Percentiles rank a stretch among this genome's conserved stretches.
Conservation (phyloP, 2,113 vertebrate species). For the Orientallactaga bullata region DNA sequence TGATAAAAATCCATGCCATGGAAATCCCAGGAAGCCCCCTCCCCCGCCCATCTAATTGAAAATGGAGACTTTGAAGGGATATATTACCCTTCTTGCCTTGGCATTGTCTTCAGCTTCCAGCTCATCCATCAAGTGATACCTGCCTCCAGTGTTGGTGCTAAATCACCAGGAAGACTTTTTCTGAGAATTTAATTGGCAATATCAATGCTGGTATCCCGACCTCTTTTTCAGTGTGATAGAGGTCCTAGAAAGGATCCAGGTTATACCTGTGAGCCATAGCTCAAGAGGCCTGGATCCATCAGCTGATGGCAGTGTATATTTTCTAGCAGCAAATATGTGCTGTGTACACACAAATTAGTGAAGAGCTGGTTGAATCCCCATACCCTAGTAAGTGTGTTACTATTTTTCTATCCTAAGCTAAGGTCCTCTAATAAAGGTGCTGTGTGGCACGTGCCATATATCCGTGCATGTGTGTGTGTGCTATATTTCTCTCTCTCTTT, state of each 20-base stretch:
- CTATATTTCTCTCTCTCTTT: neutral
- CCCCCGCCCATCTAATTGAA: slow-evolving; percentile 18
- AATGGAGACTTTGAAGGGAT: slow-evolving; percentile 39
- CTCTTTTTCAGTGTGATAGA: slow-evolving; percentile 32
- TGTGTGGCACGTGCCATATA: neutral
- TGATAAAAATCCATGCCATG: slow-evolving; percentile 4
- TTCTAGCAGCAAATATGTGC: slow-evolving; percentile 1
- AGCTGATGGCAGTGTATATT: neutral
- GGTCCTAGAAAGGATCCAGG: neutral
- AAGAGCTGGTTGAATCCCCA: neutral
- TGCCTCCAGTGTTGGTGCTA: slow-evolving; percentile 35
- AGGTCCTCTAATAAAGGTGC: neutral
- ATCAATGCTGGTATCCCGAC: slow-evolving; percentile 1
- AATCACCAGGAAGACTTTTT: slow-evolving; percentile 50
- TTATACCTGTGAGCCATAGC: slow-evolving; percentile 9
- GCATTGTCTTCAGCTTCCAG: slow-evolving; percentile 24
- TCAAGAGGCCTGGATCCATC: neutral
- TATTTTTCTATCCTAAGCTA: neutral
- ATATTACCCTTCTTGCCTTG: slow-evolving; percentile 10
- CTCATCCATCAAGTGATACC: slow-evolving; percentile 57
- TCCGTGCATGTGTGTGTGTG: neutral
- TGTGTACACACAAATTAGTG: neutral
- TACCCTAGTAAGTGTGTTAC: neutral
- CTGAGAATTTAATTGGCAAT: slow-evolving; percentile 59
- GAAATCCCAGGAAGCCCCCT: slow-evolving; percentile 3